Base-by-base conservation (phyloP, 1,140 invertebrate species). In the Gryllus bimaculatus region DNA sequence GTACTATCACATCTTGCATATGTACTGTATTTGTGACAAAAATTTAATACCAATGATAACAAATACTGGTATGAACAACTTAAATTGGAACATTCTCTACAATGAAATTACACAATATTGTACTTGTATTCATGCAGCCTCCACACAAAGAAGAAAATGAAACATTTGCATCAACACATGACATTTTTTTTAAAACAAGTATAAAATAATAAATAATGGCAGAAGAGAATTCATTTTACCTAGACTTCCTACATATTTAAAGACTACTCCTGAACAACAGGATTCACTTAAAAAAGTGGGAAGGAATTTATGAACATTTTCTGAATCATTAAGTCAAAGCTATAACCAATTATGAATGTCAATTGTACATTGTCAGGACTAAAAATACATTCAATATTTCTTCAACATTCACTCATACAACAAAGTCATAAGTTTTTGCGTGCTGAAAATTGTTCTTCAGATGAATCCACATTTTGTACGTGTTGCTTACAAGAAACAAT, bases 361-460 rank as follows among this genome's bases (percentile, higher is more conserved):
- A 66, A 66, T 66, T 66, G 54, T 66, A 66, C 54, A 66, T 66
- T 66, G 54, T 66, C 54, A 66, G 54, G 54, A 66, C 54, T 66
- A 66, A 66, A 66, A 66, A 66, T 66, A 66, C 54, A 66, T 66
- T 66, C 54, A 66, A 66, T 18, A 66, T 66, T 39, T 39, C 54
- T 66, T 18, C 54, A 66, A 66, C 54, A 66, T 66, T 66, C 54
- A 66, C 54, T 66, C 54, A 66, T 66, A 13, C 54, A 66, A 66
- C 54, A 66, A 66, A 66, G 18, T 13, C 18, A 3, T 18, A 66
- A 13, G 18, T 10, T 66, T 66, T 10, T 18, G 54, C 18, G 54
- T 18, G 18, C 10, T 66, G 54, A 66, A 66, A 13, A 13, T 13
- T 66, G 10, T 66, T 18, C 54, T 18, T 13, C 54, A 66, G 54